These are phyloP conservation scores for Pygoscelis antarcticus DNA, from an alignment of 2,113 vertebrate species.

Conservation along the genomic window DNA sequence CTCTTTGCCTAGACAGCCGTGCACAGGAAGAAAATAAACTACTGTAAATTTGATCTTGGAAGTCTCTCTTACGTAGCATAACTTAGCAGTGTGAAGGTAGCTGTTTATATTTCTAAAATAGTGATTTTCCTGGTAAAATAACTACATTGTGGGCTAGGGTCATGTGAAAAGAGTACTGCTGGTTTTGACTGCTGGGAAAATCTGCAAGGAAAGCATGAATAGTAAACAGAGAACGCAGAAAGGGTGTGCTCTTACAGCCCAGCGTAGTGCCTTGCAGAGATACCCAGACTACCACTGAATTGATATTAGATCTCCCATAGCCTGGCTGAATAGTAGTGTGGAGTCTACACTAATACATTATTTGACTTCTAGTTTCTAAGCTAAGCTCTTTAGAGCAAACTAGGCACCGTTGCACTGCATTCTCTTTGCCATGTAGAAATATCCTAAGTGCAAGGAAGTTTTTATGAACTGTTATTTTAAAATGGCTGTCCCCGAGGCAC, in stretches of 20 bases:
- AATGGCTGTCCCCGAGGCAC: neutral
- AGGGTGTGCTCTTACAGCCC: neutral
- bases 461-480: neutral
- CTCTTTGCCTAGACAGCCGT: neutral
- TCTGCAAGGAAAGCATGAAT: neutral
- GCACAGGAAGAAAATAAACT: neutral
- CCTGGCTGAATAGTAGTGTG: neutral
- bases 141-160: neutral
- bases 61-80: neutral
- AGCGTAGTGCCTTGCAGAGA: neutral
- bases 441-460: neutral
- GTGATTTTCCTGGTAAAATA: neutral
- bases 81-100: neutral
- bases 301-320: neutral
- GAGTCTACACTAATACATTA: neutral
- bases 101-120: neutral
- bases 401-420: neutral
- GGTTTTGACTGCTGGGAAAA: neutral
- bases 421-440: neutral
- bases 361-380: neutral
- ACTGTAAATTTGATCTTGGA: neutral
- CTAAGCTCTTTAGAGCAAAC: neutral
- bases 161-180: neutral
- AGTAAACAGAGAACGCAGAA: neutral
- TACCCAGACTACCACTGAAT: neutral